phyloP scores from a whole-genome alignment of 2,888 invertebrate species.

The Dolomedes plantarius region DNA sequence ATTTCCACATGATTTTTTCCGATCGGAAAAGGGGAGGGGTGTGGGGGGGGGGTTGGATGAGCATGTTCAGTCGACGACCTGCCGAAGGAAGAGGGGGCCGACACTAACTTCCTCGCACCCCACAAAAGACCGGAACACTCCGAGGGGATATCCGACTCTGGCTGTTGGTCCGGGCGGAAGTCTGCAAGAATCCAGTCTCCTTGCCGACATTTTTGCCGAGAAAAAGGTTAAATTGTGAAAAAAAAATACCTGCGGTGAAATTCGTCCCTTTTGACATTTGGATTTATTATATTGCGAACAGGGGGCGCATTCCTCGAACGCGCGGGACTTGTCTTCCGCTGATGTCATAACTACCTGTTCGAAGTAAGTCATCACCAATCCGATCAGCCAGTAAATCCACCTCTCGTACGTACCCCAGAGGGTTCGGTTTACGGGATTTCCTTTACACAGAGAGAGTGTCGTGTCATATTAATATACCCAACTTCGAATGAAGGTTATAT shows the following conservation, averaged over 20 bases:
- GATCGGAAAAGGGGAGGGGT: constrained; percentile 11
- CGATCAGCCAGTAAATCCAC: no score
- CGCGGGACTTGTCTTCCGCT: background rate
- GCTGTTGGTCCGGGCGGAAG: background rate
- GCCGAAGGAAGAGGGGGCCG: background rate
- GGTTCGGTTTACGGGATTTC: no score
- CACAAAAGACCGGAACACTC: constrained; percentile 14
- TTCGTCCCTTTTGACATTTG: constrained; percentile 9
- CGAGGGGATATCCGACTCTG: constrained; percentile 5
- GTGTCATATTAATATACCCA: no score
- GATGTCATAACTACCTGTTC: background rate
- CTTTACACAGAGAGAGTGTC: no score
- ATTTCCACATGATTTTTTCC: background rate
- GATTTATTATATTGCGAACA: no score
- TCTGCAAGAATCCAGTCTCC: background rate
- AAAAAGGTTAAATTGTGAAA: background rate
- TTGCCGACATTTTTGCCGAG: background rate
- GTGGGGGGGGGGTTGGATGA: background rate
- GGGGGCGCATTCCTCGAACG: no score
- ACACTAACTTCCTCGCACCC: background rate
- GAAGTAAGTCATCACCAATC: no score
- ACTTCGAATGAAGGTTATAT: no score
- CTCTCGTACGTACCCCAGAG: no score
- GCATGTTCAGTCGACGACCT: constrained; percentile 18
- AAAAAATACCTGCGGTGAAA: constrained; percentile 7